Base-by-base conservation (phyloP, 1,140 invertebrate genomes). In the Epicauta chinensis region DNA sequence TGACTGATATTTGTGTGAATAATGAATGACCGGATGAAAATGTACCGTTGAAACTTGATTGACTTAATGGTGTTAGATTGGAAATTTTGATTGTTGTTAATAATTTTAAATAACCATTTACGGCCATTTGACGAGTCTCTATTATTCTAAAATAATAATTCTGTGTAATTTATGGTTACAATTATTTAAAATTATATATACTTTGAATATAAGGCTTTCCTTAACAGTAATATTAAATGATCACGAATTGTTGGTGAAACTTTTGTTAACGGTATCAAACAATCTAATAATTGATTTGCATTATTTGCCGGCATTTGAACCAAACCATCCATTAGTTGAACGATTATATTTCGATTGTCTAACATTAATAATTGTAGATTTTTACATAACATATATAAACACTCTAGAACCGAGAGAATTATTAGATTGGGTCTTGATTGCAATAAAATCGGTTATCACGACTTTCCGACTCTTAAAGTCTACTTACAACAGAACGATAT, bases 131-230 rank as follows among this genome's bases (percentile, higher is more conserved):
- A 37, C 78, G 68, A 6, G 71, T 75, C 38, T 69, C 61, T 7
- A 66, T 64, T 51, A 71, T 70, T 48, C 70, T 69, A 50, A 39
- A 60, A 64, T 51, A 35, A 46, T 14, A 14, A 29, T 10, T 16
- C 14, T 10, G 32, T 6, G 14, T 16, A 35, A 13, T 46, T n/a
- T n/a, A n/a, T n/a, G n/a, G n/a, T n/a, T n/a, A n/a, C n/a, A n/a
- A n/a, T n/a, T n/a, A 35, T 7, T 13, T 35, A 43, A 51, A 45
- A 58, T n/a, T n/a, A n/a, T n/a, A n/a, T n/a, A n/a, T 64, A 73
- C 69, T 74, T 74, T 10, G 72, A 72, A 57, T 78, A 79, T 0
- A 81, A 63, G 9, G 73, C 72, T 67, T 80, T 80, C 16, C 77
- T 67, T 9, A 81, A 64, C n/a, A 75, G 65, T 40, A 81, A 58